phyloP scores from a whole-genome alignment of 2,797 vertebrate genomes.

The Xenopus petersii region DNA sequence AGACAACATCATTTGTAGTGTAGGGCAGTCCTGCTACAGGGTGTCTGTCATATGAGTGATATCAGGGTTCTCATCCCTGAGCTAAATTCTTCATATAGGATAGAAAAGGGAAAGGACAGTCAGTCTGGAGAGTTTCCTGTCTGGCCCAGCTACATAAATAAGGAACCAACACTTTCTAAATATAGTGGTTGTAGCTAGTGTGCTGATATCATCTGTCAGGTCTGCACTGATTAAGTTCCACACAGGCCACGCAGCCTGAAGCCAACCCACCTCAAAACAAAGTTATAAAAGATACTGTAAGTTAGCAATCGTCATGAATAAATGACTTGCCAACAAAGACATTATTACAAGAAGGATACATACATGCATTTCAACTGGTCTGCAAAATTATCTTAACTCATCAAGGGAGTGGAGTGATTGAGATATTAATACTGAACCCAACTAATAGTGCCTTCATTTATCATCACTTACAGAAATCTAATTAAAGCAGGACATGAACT shows the following conservation, averaged over 20 bases:
- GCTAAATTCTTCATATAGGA: conserved; percentile 47
- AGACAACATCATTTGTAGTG: not conserved
- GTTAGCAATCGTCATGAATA: not conserved
- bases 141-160: conserved; percentile 64
- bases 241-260: conserved; percentile 2
- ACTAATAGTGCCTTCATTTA: too few species aligned
- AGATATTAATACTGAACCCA: too few species aligned
- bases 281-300: conserved; percentile 1
- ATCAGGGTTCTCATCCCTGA: conserved; percentile 43
- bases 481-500: too few species aligned
- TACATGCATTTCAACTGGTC: too few species aligned
- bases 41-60: conserved; percentile 27
- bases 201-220: conserved; percentile 10
- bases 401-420: too few species aligned
- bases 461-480: too few species aligned
- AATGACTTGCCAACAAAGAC: conserved; percentile 26
- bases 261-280: conserved; percentile 1
- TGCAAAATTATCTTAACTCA: too few species aligned
- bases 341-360: conserved; percentile 2
- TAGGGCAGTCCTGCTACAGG: not conserved
- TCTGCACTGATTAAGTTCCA: not conserved
- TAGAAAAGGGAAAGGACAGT: conserved; percentile 37
- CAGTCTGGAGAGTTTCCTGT: conserved; percentile 72
- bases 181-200: conserved; percentile 28
- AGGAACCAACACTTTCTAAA: conserved; percentile 56